Base-by-base conservation (phyloP, 2,113 vertebrate species). In the Phyllostomus hastatus region DNA sequence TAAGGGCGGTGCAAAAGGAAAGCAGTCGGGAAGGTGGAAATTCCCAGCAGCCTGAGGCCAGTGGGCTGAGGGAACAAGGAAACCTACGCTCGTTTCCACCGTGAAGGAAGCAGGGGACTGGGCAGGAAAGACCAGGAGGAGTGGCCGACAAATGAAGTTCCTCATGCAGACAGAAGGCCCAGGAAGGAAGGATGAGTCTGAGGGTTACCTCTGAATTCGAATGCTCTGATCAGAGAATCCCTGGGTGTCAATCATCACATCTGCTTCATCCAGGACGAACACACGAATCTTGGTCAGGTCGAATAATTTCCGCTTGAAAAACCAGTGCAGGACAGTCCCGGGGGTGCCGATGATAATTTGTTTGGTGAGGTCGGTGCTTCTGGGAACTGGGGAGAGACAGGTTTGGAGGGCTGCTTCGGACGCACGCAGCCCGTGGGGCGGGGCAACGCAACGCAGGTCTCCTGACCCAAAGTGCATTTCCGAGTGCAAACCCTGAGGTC, bases 291-390 rank as follows among this genome's bases (percentile, higher is more conserved):
- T 98, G 1, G 46, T 67, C 72, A 98, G 3, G 72, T 98, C 95
- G 2, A 99, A 28, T 19, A 98, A 4, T 10, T 84, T 97, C 4
- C 95, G 82, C 38, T 98, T 99, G 95, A 99, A 99, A 92, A 98
- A 99, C 98, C 98, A 99, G 80, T 99, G 98, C 46, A 99, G 96
- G 10, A 97, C 94, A 0, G 98, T 99, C 12, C 99, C 99, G 0
- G 99, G 99, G 0, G 99, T 99, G 11, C 99, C 98, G 0, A 99
- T 98, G 72, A 99, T n/a, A 26, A 99, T 98, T 96, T 99, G 98
- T 67, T 98, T 98, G 89, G 97, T 50, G 90, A 98, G 35, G 2
- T 11, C 16, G 0, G 9, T 14, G 24, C 97, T 98, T 88, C 95
- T 98, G 3, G 19, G 79, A 69, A 98, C 99, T 99, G 81, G 2